A percentile compares a stretch with the other conserved stretches of the same genome.
Evolutionary conservation across 35 echinoderm and acorn worm species (phyloP).

Genomic region (Patiria miniata): DNA sequence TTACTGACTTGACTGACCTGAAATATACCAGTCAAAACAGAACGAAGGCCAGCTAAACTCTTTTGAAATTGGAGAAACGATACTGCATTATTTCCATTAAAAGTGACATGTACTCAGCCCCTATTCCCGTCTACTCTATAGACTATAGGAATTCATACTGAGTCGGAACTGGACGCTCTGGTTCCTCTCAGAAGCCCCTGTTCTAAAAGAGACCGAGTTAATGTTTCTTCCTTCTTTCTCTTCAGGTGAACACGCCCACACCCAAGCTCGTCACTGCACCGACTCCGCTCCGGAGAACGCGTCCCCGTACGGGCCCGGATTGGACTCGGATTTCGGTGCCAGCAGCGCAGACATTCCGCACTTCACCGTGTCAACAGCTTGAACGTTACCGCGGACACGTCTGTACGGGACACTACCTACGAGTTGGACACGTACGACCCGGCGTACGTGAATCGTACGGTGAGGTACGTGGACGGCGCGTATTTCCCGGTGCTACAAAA

Average conservation of each 20-base stretch:
- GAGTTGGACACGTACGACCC: conserved; percentile 94
- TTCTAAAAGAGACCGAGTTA: too few species aligned
- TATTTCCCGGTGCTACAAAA: conserved; percentile 70
- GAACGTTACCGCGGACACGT: conserved; percentile 45
- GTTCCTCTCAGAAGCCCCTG: too few species aligned
- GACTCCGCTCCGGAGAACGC: conserved; percentile 13
- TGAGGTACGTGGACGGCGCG: conserved; percentile 79
- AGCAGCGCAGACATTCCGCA: conserved; percentile 85
- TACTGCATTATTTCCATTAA: too few species aligned
- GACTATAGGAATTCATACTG: too few species aligned
- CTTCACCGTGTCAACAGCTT: conserved; percentile 79
- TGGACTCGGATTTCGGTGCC: conserved; percentile 78
- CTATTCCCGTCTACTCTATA: too few species aligned
- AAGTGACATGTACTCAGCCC: too few species aligned
- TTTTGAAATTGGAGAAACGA: too few species aligned
- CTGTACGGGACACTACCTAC: conserved; percentile 48
- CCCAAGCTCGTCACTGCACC: conserved; percentile 64
- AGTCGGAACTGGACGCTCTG: too few species aligned
- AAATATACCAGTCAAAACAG: too few species aligned
- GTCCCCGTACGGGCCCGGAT: not conserved
- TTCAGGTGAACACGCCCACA: conserved; percentile 31
- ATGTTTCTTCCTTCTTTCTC: not conserved
- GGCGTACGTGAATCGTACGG: conserved; percentile 38
- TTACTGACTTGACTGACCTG: too few species aligned
- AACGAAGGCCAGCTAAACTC: too few species aligned